Base-by-base conservation (phyloP, 2,113 vertebrate genomes). In the Plecturocebus donacophilus region DNA sequence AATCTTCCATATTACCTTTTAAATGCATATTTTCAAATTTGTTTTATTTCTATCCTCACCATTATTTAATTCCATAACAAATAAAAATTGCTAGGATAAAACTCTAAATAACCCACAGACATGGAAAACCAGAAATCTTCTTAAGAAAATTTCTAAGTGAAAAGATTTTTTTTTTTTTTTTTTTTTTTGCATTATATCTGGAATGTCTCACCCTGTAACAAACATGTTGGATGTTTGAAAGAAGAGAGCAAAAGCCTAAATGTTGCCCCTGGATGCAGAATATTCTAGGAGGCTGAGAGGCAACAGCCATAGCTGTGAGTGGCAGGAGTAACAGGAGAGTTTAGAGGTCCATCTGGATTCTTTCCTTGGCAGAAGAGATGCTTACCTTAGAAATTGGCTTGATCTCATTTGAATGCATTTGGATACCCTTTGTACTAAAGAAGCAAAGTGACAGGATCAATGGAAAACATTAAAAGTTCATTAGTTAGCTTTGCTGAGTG, bases 241-340 rank as follows among this genome's bases (percentile, higher is more conserved):
- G 38, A 19, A 82, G 73, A 25, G 3, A 45, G 30, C 1, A 76
- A 92, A 64, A 80, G 21, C 2, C 27, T 52, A 30, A 20, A 10
- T 42, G 23, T 49, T 45, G 1, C 12, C 87, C 13, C 32, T 82
- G 11, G 32, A 32, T 17, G 6, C 13, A 73, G 54, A 32, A 11
- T 66, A 20, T 2, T 66, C 20, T 64, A 35, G n/a, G 3, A 70
- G 32, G 9, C 7, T 3, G 9, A 73, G 13, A 38, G 6, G 27
- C 1, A 7, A n/a, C 4, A 47, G n/a, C 16, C 5, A 5, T 27
- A 6, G 6, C 5, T 25, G 0, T 42, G 32, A 79, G 25, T 2
- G 7, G 47, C 8, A 21, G 16, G 27, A 70, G 6, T 12, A 8
- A 61, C 1, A 25, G 32, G n/a, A 23, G 1, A 32, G 13, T 52